Evolutionary conservation across 2,113 vertebrate species (phyloP).

Genomic region (Epinephelus moara): DNA sequence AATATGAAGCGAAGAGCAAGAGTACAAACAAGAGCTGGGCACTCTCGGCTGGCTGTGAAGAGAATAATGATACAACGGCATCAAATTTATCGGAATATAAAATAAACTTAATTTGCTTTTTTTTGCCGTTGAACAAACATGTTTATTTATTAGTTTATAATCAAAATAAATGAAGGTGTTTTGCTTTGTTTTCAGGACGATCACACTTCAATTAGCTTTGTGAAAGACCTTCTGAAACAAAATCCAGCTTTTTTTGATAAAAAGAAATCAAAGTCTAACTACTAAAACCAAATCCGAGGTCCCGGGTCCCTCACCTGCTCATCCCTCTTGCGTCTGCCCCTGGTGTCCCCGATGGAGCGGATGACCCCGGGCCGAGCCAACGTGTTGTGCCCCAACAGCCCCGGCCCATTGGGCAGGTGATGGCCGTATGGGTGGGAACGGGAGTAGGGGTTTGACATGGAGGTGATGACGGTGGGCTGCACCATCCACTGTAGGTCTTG

Average conservation of each 20-base stretch:
- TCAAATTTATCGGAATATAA: background rate
- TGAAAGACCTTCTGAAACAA: background rate
- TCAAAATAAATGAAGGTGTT: background rate
- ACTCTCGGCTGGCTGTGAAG: background rate
- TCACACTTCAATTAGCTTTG: background rate
- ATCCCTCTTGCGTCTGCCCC: constrained; percentile 93
- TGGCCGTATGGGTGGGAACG: constrained; percentile 95
- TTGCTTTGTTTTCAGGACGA: background rate
- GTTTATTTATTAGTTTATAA: background rate
- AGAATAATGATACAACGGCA: background rate
- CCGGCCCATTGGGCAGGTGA: constrained; percentile 89
- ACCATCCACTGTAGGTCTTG: constrained; percentile 99
- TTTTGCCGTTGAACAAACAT: background rate
- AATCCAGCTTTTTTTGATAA: background rate
- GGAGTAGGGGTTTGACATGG: constrained; percentile 97
- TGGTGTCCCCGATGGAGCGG: constrained; percentile 94
- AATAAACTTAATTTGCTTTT: constrained; percentile 1
- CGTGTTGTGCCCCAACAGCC: constrained; percentile 90
- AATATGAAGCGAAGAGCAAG: constrained; percentile 18
- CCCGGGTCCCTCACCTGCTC: constrained; percentile 88
- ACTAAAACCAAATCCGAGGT: background rate
- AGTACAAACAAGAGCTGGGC: constrained; percentile 25
- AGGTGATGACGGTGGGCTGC: constrained; percentile 98
- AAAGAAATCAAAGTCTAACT: background rate
- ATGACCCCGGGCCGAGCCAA: constrained; percentile 95